These are phyloP conservation scores for Pseudorasbora parva DNA, from an alignment of 2,113 vertebrate genomes.

Conservation along the genomic window DNA sequence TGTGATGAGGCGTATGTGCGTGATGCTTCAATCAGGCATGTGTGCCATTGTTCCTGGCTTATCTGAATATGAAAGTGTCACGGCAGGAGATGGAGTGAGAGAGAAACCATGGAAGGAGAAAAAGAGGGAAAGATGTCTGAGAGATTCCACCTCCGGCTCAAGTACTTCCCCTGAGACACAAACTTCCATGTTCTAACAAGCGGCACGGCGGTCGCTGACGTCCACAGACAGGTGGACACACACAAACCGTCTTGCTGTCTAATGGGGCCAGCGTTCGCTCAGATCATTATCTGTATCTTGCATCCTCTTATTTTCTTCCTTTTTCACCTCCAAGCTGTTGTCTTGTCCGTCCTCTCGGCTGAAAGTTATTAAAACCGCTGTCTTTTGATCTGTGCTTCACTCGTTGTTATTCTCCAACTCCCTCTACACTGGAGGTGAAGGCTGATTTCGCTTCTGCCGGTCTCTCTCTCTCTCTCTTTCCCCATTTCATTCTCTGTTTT, in stretches of 20 bases:
- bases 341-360: constrained; percentile 29
- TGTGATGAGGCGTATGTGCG: constrained; percentile 21
- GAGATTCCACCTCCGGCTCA: constrained; percentile 47
- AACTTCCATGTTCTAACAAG: constrained; percentile 46
- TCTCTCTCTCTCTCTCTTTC: too few species aligned
- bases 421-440: constrained; percentile 39
- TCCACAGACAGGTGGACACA: constrained; percentile 27
- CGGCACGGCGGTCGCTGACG: constrained; percentile 25
- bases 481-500: neutral
- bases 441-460: neutral
- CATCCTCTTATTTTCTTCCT: neutral
- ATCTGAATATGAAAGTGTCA: constrained; percentile 56
- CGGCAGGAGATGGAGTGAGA: constrained; percentile 16
- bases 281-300: constrained; percentile 42
- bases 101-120: constrained; percentile 48
- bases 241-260: constrained; percentile 47
- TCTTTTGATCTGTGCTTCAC: constrained; percentile 71
- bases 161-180: constrained; percentile 25
- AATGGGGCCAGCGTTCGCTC: constrained; percentile 34
- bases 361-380: constrained; percentile 56
- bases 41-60: constrained; percentile 41
- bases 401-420: constrained; percentile 67
- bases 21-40: constrained; percentile 37
- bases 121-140: constrained; percentile 37
- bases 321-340: neutral